A percentile compares a stretch with the other conserved stretches of the same genome.
These are phyloP conservation scores for Linnaemya vulpina DNA, from an alignment of 2,888 invertebrate species.

Conservation along the genomic window DNA sequence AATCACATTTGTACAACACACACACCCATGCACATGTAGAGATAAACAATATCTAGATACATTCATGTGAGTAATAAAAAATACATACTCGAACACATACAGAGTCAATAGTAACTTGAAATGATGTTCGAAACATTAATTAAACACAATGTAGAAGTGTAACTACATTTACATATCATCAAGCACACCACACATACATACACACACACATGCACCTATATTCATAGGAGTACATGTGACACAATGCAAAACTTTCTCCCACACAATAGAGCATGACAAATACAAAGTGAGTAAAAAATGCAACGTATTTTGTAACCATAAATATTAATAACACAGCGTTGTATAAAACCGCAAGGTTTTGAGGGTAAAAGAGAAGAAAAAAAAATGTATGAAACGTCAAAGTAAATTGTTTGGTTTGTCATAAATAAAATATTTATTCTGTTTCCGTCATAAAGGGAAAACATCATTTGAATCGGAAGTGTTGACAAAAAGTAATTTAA, in stretches of 20 bases:
- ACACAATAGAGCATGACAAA: background rate
- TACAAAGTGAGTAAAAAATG: background rate
- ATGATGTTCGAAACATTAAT: conserved; percentile 66
- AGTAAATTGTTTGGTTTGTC: background rate
- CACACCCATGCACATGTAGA: background rate
- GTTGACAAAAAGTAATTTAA: background rate
- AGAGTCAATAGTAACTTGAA: conserved; percentile 37
- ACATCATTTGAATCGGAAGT: background rate
- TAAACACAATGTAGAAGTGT: conserved; percentile 46
- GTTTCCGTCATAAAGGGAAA: conserved; percentile 4
- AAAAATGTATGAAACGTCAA: background rate
- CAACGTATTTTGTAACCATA: background rate
- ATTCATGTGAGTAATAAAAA: background rate
- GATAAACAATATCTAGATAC: too few species aligned
- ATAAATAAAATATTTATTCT: background rate
- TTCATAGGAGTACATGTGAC: background rate
- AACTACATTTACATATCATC: background rate
- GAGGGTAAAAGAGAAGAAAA: background rate
- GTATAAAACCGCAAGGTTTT: conserved; percentile 2
- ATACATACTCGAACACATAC: background rate
- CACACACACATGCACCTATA: background rate
- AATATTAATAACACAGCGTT: conserved; percentile 6
- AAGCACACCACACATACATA: background rate
- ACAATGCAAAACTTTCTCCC: background rate
- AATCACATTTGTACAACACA: background rate